Percentiles rank a stretch among this genome's conserved stretches.
Evolutionary conservation across 2,113 vertebrate species (phyloP).

Genomic region (Anser cygnoides): DNA sequence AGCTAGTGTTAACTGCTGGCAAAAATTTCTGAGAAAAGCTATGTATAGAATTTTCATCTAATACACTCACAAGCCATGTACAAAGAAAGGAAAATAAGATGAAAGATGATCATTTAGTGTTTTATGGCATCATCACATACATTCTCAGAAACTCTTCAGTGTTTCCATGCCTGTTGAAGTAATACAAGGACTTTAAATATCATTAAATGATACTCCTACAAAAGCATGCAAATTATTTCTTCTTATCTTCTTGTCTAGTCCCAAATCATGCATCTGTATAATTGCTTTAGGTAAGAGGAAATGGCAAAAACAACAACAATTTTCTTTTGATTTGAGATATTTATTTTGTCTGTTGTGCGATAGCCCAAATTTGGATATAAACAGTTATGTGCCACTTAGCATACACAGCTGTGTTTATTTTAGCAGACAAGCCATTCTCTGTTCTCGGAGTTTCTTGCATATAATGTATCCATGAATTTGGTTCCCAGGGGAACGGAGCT

Average conservation of each 20-base stretch:
- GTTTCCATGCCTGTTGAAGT: not conserved
- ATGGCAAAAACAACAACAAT: not conserved
- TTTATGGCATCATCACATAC: not conserved
- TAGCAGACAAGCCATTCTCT: not conserved
- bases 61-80: not conserved
- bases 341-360: not conserved
- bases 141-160: not conserved
- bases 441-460: not conserved
- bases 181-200: not conserved
- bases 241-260: not conserved
- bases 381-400: not conserved
- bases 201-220: not conserved
- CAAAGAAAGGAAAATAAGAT: not conserved
- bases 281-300: not conserved
- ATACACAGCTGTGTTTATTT: slow-evolving; percentile 10
- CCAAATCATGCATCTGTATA: not conserved
- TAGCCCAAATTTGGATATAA: not conserved
- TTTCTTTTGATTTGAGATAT: not conserved
- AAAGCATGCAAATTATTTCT: not conserved
- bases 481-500: not conserved
- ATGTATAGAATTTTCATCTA: not conserved
- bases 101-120: not conserved
- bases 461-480: not conserved
- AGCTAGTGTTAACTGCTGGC: not conserved
- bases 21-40: not conserved